phyloP scores from a whole-genome alignment of 1,140 invertebrate genomes.

The Oncopodura yosiiana region DNA sequence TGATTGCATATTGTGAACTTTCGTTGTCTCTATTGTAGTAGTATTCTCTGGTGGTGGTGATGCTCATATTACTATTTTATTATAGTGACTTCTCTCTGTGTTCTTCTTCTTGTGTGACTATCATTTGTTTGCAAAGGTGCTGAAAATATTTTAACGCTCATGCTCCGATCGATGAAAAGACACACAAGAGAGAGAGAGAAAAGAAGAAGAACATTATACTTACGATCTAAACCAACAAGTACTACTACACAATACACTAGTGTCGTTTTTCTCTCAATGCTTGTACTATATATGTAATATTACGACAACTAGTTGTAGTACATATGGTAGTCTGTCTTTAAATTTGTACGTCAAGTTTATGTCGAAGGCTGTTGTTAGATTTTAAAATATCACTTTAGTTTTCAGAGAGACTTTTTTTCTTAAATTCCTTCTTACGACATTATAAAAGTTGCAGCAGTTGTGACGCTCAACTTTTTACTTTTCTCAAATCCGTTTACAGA shows the following conservation, averaged over 20 bases:
- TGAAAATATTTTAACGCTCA: conserved; percentile 29
- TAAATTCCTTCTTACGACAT: too few species aligned
- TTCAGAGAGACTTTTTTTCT: too few species aligned
- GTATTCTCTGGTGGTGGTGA: too few species aligned
- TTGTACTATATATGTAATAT: neutral
- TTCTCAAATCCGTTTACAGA: conserved; percentile 18
- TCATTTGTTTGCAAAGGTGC: neutral
- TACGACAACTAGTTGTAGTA: neutral
- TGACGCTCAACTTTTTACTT: conserved; percentile 21
- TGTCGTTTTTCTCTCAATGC: neutral
- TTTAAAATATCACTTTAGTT: too few species aligned
- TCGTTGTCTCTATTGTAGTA: too few species aligned
- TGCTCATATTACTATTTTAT: too few species aligned
- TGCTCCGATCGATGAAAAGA: conserved; percentile 34
- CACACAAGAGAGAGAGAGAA: neutral
- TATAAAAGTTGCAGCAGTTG: too few species aligned
- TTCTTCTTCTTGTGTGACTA: neutral
- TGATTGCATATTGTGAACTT: too few species aligned
- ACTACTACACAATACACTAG: neutral
- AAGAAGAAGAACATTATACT: neutral
- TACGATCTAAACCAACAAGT: neutral
- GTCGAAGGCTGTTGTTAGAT: too few species aligned
- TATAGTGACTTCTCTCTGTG: too few species aligned
- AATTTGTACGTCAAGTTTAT: neutral
- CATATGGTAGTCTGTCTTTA: neutral